Evolutionary conservation across 2,797 vertebrate genomes (phyloP).

Genomic region (Catostomus latipinnis): DNA sequence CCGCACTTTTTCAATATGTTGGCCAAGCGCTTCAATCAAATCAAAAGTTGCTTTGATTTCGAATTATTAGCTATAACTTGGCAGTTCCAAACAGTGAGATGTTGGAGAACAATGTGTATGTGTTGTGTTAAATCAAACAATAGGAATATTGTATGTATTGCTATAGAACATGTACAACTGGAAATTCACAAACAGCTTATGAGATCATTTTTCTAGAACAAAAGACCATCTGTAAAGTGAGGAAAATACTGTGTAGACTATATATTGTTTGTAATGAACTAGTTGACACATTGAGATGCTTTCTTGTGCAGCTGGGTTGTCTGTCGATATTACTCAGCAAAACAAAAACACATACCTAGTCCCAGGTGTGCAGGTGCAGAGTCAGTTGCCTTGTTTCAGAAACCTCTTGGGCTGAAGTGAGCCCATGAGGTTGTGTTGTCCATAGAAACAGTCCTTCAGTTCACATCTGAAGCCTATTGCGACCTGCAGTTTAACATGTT

Average conservation of each 20-base stretch:
- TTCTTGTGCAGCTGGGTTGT: slow-evolving; percentile 38
- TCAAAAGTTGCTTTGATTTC: background rate
- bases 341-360: slow-evolving; percentile 19
- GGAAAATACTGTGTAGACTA: slow-evolving; percentile 5
- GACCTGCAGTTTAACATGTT: background rate
- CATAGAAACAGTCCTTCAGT: slow-evolving; percentile 7
- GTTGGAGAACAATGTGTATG: background rate
- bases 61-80: background rate
- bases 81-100: background rate
- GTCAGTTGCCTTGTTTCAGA: slow-evolving; percentile 17
- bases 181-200: slow-evolving; percentile 20
- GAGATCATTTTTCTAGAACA: slow-evolving; percentile 13
- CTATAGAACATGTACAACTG: background rate
- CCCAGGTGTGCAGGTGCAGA: slow-evolving; percentile 39
- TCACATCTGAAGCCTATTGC: background rate
- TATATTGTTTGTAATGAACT: slow-evolving; percentile 38
- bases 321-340: slow-evolving; percentile 41
- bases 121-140: slow-evolving; percentile 24
- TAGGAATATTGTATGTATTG: slow-evolving; percentile 20
- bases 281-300: slow-evolving; percentile 27
- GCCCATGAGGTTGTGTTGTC: slow-evolving; percentile 9
- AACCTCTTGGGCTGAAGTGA: slow-evolving; percentile 8
- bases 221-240: slow-evolving; percentile 40
- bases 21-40: no score
- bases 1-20: no score